Conservation (phyloP, 2,797 vertebrate species). For the Miichthys miiuy region DNA sequence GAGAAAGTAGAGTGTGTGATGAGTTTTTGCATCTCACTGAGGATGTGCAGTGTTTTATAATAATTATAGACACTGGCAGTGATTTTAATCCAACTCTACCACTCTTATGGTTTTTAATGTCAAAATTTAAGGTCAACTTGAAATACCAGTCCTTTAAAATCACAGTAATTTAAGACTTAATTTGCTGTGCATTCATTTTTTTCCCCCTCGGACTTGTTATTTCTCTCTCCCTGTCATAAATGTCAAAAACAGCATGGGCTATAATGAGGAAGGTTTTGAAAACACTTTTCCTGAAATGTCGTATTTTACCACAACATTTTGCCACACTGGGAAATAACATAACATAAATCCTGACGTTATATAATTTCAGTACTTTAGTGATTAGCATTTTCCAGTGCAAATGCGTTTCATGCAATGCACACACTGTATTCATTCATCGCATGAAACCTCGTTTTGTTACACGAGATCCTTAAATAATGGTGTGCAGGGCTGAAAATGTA, state of each 20-base stretch:
- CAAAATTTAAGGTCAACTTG: slow-evolving; percentile 24
- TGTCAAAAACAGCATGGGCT: slow-evolving; percentile 22
- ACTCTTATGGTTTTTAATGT: slow-evolving; percentile 18
- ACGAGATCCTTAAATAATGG: slow-evolving; percentile 6
- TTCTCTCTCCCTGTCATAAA: slow-evolving; percentile 36
- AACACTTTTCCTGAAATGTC: slow-evolving; percentile 19
- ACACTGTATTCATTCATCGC: slow-evolving; percentile 1
- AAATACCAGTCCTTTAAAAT: slow-evolving; percentile 33
- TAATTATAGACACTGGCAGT: slow-evolving; percentile 2
- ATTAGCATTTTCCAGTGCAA: slow-evolving; percentile 21
- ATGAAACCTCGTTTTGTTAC: background rate
- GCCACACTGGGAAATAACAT: slow-evolving; percentile 1
- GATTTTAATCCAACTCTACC: slow-evolving; percentile 4
- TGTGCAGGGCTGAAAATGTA: slow-evolving; percentile 30
- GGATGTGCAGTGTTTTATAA: slow-evolving; percentile 22
- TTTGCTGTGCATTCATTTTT: slow-evolving; percentile 7
- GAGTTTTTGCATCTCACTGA: background rate
- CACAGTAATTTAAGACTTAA: slow-evolving; percentile 15
- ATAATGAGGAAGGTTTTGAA: slow-evolving; percentile 26
- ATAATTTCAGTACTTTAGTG: background rate
- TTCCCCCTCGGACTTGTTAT: background rate
- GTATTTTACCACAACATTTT: slow-evolving; percentile 2
- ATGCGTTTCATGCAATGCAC: slow-evolving; percentile 21
- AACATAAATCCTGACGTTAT: slow-evolving; percentile 40
- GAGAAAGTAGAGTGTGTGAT: background rate